Evolutionary conservation across 2,113 vertebrate species (phyloP), one percentile per base, ranked within the genome.

Genomic region (Odontophorus gujanensis): DNA sequence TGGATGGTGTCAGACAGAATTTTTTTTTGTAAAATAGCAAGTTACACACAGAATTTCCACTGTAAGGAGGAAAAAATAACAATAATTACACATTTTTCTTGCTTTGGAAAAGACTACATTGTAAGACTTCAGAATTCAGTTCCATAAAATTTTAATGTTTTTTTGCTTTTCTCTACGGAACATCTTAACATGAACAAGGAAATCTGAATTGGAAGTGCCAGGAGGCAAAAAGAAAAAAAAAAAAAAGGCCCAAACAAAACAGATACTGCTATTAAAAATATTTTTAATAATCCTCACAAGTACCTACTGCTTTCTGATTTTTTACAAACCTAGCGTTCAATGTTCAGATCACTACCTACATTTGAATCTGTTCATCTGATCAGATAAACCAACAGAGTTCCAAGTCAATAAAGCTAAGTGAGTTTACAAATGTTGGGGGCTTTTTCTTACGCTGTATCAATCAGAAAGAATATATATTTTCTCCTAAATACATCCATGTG

Each of bases 391-490:
- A 40, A 10, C 47, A 74, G 7, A 91, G 7, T 16, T 63, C n/a
- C 40, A 62, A n/a, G 67, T 5, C 7, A 53, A 17, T 2, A 77
- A 55, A 76, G 45, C 18, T 63, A 93, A 85, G 66, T 18, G 5
- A 69, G 4, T 50, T 69, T 20, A 38, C 25, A 73, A 26, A 13
- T 61, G 42, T 50, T 6, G 6, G 47, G n/a, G 42, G 62, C 8
- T 34, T 76, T 2, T 10, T 30, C n/a, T 66, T 28, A 11, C 1
- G 3, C 16, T 66, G n/a, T 2, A 1, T 32, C 42, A 69, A 55
- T 24, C n/a, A 48, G 66, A 38, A 67, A 59, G 71, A 51, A 53
- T 16, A 16, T 26, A 30, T 0, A 0, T 0, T 0, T 83, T 80
- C 20, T 1, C 38, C 28, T 30, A 65, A 6, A 58, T 85, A 26